Evolutionary conservation across 2,797 vertebrate species (phyloP), one percentile per base, ranked within the genome.

Genomic region (Danio aesculapii): DNA sequence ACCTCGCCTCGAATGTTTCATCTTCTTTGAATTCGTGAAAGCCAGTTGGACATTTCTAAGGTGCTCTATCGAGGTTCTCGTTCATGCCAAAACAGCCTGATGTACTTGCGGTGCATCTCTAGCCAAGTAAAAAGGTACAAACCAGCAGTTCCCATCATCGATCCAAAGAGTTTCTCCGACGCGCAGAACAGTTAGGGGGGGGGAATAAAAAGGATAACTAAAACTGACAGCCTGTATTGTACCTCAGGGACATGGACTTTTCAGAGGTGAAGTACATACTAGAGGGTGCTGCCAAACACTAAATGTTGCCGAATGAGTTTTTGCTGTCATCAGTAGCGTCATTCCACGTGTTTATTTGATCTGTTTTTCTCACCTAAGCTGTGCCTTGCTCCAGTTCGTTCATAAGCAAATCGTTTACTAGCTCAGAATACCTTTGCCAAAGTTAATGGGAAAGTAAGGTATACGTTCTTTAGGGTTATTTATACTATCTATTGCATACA

Each of bases 401-500:
- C 87, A 90, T 92, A 91, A 91, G 92, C 96, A 92, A 93, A 93
- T 95, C 94, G 94, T 97, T 93, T 96, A 95, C 94, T 97, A 94
- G 95, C 95, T 94, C 96, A 93, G 93, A 94, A 93, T 94, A 95
- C 94, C 95, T 97, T 97, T 96, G 97, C 97, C 97, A 98, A 98
- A 98, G 97, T 96, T 94, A 95, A 96, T 96, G 96, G 97, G 95
- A 96, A 97, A 96, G 93, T 95, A 96, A 95, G 95, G 91, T 94
- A 92, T 91, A 30, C 96, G 94, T 97, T 95, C 95, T 94, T 95
- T 96, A 95, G 95, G 94, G 96, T 97, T 98, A 98, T 98, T 99
- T 98, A 98, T 98, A 98, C 97, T 97, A 95, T 97, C 97, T 98
- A 97, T 97, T 98, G 97, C 97, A 97, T 98, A 96, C 97, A 97